These are phyloP conservation scores for Lophotis ruficrista DNA, from an alignment of 2,113 vertebrate genomes.

Conservation along the genomic window DNA sequence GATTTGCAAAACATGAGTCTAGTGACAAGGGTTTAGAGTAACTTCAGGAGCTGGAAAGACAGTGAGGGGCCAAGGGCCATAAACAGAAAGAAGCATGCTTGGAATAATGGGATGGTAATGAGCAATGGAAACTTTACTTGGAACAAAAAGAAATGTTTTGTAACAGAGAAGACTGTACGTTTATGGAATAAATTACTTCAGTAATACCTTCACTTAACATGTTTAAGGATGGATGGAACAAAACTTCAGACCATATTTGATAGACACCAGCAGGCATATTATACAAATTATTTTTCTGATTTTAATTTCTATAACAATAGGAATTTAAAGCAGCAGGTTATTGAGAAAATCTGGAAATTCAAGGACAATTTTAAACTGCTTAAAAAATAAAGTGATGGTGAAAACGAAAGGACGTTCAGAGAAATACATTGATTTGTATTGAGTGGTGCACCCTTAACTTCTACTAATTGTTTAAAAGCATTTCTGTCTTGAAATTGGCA, in stretches of 20 bases:
- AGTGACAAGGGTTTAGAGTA: not conserved
- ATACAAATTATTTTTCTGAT: not conserved
- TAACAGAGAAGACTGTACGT: not conserved
- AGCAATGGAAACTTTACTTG: not conserved
- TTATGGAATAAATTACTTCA: not conserved
- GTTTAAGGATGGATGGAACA: not conserved
- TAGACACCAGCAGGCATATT: not conserved
- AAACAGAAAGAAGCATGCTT: not conserved
- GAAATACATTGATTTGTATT: not conserved
- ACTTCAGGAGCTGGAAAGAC: not conserved
- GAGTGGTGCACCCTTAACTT: not conserved
- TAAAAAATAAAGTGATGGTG: not conserved
- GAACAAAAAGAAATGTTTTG: not conserved
- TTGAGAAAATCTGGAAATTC: not conserved
- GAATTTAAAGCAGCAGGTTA: not conserved
- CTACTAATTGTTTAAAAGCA: not conserved
- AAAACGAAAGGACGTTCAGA: not conserved
- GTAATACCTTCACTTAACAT: not conserved
- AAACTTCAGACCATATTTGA: not conserved
- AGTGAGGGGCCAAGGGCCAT: not conserved
- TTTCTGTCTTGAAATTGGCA: not conserved
- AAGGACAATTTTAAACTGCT: not conserved
- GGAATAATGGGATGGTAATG: not conserved
- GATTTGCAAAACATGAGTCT: not conserved
- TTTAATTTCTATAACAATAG: not conserved